phyloP scores from a whole-genome alignment of 2,797 vertebrate species.

The Manis javanica region DNA sequence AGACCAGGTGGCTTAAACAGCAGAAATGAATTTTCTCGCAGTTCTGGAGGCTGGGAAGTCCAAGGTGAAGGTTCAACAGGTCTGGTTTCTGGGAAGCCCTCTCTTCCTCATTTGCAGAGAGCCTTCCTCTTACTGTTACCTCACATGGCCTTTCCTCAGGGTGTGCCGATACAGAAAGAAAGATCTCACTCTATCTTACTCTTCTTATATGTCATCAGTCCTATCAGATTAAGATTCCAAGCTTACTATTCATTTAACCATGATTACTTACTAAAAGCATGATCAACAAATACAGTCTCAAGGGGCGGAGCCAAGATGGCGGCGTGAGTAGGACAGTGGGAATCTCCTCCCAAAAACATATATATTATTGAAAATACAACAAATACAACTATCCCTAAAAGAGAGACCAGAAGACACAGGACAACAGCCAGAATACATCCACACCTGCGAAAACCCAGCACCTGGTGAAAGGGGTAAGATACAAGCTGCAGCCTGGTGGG shows the following conservation, averaged over 20 bases:
- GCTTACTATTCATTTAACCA: neutral
- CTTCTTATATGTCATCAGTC: neutral
- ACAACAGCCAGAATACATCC: too few species aligned
- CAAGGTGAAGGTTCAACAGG: neutral
- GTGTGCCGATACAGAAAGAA: neutral
- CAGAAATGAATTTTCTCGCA: neutral
- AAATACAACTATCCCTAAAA: too few species aligned
- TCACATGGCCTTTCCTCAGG: neutral
- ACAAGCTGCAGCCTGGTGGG: too few species aligned
- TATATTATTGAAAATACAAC: too few species aligned
- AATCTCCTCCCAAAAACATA: too few species aligned
- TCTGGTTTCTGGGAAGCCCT: neutral
- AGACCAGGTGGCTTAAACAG: neutral
- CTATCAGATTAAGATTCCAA: rapidly evolving
- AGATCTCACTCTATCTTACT: neutral
- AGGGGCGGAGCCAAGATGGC: too few species aligned
- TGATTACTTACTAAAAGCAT: neutral
- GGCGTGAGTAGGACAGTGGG: too few species aligned
- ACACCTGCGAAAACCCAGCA: too few species aligned
- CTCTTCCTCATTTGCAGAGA: neutral
- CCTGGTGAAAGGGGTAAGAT: too few species aligned
- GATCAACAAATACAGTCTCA: neutral
- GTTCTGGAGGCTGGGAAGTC: neutral
- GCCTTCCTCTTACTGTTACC: neutral
- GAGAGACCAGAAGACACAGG: too few species aligned